A percentile compares a stretch with the other conserved stretches of the same genome.
These are phyloP conservation scores for Heteronetta atricapilla DNA, from an alignment of 2,113 vertebrate species.

Conservation along the genomic window DNA sequence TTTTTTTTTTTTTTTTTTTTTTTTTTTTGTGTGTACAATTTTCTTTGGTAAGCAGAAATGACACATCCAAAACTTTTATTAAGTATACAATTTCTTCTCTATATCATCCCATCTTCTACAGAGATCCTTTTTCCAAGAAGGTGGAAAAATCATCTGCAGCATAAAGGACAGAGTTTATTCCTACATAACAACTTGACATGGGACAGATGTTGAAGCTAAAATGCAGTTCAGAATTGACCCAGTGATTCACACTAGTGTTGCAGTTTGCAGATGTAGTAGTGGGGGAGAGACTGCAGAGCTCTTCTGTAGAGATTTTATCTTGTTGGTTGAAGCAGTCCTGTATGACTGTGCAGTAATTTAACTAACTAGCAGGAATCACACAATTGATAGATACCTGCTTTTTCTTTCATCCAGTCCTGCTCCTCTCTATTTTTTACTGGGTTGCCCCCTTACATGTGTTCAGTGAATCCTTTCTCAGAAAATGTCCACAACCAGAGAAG, in stretches of 20 bases:
- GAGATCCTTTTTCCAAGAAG: background rate
- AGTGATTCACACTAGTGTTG: background rate
- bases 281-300: background rate
- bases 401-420: background rate
- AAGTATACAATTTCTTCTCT: background rate
- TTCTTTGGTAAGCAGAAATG: slow-evolving; percentile 54
- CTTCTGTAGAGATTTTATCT: background rate
- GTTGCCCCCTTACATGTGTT: background rate
- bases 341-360: background rate
- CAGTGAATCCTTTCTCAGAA: background rate
- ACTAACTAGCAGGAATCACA: background rate
- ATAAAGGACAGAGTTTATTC: background rate
- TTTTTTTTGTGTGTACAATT: background rate
- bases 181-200: background rate
- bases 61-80: slow-evolving; percentile 3
- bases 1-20: background rate
- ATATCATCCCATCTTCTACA: background rate
- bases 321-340: background rate
- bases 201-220: background rate
- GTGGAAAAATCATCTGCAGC: background rate
- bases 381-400: background rate
- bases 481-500: background rate
- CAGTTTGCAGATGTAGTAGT: background rate
- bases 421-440: background rate
- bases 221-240: background rate